Evolutionary conservation across 2,888 invertebrate species (phyloP).

Genomic region (Psylliodes chrysocephalus): DNA sequence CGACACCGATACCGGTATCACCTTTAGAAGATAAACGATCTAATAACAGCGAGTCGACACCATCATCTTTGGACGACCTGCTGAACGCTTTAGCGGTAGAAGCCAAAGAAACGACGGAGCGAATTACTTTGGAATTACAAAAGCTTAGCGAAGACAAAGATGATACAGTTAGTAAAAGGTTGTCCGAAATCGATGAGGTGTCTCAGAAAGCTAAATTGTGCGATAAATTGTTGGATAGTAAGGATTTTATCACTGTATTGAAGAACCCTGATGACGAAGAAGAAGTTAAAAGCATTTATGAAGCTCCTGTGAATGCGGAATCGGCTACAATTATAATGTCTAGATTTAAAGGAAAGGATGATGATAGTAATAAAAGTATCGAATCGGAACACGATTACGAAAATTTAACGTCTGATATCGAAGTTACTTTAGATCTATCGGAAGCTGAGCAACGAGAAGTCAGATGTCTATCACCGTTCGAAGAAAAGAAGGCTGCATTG

Average conservation of each 20-base stretch:
- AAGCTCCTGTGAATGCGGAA: slow-evolving; percentile 49
- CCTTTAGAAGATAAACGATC: slow-evolving; percentile 46
- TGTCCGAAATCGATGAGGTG: slow-evolving; percentile 63
- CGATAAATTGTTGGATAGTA: slow-evolving; percentile 63
- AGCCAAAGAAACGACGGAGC: slow-evolving; percentile 79
- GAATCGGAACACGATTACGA: slow-evolving; percentile 60
- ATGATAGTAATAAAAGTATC: slow-evolving; percentile 34
- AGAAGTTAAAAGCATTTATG: slow-evolving; percentile 53
- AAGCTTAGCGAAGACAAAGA: slow-evolving; percentile 51
- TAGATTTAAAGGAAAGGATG: slow-evolving; percentile 46
- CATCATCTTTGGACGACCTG: slow-evolving; percentile 72
- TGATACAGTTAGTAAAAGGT: slow-evolving; percentile 38
- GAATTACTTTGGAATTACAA: slow-evolving; percentile 70
- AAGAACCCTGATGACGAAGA: slow-evolving; percentile 53
- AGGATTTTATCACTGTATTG: slow-evolving; percentile 52
- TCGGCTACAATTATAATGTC: slow-evolving; percentile 60
- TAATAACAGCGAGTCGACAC: slow-evolving; percentile 38
- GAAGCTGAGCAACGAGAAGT: slow-evolving; percentile 36
- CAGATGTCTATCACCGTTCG: slow-evolving; percentile 52
- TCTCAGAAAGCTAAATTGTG: slow-evolving; percentile 66
- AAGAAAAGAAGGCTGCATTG: slow-evolving; percentile 58
- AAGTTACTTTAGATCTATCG: slow-evolving; percentile 44
- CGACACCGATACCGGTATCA: slow-evolving; percentile 52
- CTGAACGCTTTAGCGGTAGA: slow-evolving; percentile 79
- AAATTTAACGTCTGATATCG: slow-evolving; percentile 57